Conservation (phyloP, 2,113 vertebrate genomes). For the Octodon degus region DNA sequence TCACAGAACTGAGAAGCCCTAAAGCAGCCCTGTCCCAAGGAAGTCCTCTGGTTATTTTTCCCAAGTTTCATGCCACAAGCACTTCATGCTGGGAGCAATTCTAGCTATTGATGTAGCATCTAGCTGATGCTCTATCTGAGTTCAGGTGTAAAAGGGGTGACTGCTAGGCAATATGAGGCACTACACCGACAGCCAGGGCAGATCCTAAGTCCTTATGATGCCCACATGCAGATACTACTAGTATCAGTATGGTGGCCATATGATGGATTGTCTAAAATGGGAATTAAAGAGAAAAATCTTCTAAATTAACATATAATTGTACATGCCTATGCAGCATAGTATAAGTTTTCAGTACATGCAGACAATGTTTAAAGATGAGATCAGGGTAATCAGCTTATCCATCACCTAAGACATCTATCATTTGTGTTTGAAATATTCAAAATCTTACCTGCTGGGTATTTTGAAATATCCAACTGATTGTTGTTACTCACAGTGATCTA, state of each 20-base stretch:
- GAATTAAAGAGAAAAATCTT: neutral
- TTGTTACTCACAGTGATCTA: neutral
- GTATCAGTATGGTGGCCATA: neutral
- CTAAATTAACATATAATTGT: neutral
- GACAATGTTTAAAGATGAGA: neutral
- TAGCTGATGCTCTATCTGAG: neutral
- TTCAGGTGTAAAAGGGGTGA: neutral
- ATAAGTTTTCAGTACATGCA: neutral
- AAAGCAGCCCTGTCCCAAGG: neutral
- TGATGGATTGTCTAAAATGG: neutral
- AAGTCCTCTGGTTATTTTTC: neutral
- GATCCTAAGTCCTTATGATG: neutral
- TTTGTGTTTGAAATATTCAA: neutral
- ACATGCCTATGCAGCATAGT: neutral
- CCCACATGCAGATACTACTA: neutral
- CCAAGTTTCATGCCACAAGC: neutral
- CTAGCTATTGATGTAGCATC: neutral
- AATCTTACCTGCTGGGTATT: neutral
- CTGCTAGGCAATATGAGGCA: neutral
- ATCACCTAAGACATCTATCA: neutral
- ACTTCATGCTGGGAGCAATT: neutral
- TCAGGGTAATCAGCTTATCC: too few species aligned
- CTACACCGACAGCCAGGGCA: neutral
- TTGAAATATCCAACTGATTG: neutral
- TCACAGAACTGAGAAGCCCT: neutral